Percentiles rank a stretch among this genome's conserved stretches.
Conservation (phyloP, 2,797 vertebrate species). For the Rachycentron canadum region DNA sequence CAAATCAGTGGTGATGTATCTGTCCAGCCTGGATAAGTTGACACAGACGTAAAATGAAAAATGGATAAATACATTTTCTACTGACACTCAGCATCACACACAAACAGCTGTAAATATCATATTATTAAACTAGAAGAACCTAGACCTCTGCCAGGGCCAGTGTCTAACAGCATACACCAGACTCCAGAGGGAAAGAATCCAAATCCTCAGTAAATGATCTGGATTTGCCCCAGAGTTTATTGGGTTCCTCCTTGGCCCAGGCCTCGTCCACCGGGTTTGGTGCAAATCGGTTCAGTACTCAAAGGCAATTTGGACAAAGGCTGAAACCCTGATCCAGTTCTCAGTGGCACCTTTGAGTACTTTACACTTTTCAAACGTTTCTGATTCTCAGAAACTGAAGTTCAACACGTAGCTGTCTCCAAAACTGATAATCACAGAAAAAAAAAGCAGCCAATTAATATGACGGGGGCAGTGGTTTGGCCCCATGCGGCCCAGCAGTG, state of each 20-base stretch:
- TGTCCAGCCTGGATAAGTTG: too few relatives aligned
- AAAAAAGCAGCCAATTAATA: conserved; percentile 2
- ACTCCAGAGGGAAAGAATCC: too few relatives aligned
- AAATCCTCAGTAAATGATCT: too few relatives aligned
- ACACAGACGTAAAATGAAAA: neutral
- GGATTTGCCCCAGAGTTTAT: too few relatives aligned
- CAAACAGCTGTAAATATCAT: neutral
- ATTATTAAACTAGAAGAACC: neutral
- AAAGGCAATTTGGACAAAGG: neutral
- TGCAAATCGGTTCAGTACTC: too few relatives aligned
- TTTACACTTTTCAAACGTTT: neutral
- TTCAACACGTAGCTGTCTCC: neutral
- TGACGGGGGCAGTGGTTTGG: neutral
- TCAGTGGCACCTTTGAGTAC: neutral
- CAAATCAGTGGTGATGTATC: too few relatives aligned
- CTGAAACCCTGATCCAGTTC: neutral
- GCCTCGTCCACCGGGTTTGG: too few relatives aligned
- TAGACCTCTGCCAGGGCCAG: too few relatives aligned
- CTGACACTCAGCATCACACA: neutral
- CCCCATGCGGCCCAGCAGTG: neutral
- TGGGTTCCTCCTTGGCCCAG: too few relatives aligned
- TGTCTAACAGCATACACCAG: too few relatives aligned
- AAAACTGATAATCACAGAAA: neutral
- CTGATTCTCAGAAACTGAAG: neutral
- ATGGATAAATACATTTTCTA: neutral